A percentile compares a stretch with the other conserved stretches of the same genome.
Evolutionary conservation across 2,888 invertebrate genomes (phyloP).

Genomic region (Isotomurus palustris): DNA sequence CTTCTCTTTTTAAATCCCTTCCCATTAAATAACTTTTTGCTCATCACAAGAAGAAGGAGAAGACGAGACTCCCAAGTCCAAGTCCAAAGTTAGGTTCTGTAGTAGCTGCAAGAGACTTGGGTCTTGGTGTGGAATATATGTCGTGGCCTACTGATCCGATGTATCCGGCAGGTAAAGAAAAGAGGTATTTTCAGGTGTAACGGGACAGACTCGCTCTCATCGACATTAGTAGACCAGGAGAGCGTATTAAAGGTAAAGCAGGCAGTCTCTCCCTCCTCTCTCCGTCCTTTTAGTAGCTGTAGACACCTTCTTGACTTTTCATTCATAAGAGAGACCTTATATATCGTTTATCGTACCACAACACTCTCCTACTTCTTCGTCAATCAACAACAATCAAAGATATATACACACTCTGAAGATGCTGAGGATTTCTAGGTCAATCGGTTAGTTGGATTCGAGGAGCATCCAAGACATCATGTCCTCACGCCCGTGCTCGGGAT

Average conservation of each 20-base stretch:
- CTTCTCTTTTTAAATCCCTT: not conserved
- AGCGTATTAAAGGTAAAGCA: too few relatives aligned
- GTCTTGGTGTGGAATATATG: conserved; percentile 20
- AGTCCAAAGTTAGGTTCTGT: too few relatives aligned
- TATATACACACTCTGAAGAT: conserved; percentile 1
- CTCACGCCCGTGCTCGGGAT: conserved; percentile 43
- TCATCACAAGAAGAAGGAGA: too few relatives aligned
- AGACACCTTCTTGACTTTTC: too few relatives aligned
- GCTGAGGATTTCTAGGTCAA: conserved; percentile 41
- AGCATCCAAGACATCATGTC: conserved; percentile 46
- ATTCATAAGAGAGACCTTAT: not conserved
- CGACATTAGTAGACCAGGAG: conserved; percentile 19
- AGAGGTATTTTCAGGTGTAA: conserved; percentile 37
- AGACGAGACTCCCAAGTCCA: too few relatives aligned
- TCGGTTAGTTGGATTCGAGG: conserved; percentile 47
- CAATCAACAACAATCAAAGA: conserved; percentile 4
- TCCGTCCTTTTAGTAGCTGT: not conserved
- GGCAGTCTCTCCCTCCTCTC: too few relatives aligned
- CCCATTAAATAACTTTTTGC: too few relatives aligned
- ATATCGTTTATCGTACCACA: not conserved
- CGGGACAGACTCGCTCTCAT: conserved; percentile 44
- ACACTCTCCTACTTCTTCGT: not conserved
- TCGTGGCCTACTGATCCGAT: conserved; percentile 41
- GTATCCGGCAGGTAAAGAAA: conserved; percentile 21
- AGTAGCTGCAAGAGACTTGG: not conserved